Evolutionary conservation across 2,113 vertebrate species (phyloP), one percentile per base, ranked within the genome.

Genomic region (Myotis lucifugus): DNA sequence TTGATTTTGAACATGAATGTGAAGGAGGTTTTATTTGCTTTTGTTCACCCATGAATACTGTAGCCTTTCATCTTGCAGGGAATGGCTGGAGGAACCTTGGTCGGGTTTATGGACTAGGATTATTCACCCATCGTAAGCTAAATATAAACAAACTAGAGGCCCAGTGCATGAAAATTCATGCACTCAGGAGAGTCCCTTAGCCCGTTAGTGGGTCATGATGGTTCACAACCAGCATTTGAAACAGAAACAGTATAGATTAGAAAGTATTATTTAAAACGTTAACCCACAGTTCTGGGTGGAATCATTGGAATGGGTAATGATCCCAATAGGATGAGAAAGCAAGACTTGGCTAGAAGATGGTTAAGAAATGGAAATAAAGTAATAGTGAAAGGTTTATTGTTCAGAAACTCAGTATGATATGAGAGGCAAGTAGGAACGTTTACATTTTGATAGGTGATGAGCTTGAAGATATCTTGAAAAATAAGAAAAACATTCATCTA

Each of bases 241-340:
- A 86, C 6, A 84, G 46, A 96, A 90, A 84, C 50, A 64, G 61
- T 83, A n/a, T 23, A 89, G 70, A 48, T 70, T 25, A 37, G 50
- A 95, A 95, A 74, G 54, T 91, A 85, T 42, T 76, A 19, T 72
- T 81, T 87, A 87, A 91, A 42, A 70, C 23, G 27, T 52, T 74
- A 72, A 77, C 37, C 23, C 52, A 32, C 15, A 70, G 7, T 83
- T 85, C 74, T 92, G 5, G 3, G 25, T 66, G 32, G 88, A 54
- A 91, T 70, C 64, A 48, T 21, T 56, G 69, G 12, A 52, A 64
- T 76, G 11, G 40, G 18, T 66, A 61, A 61, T 88, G 61, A 74
- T 86, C 56, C 54, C 78, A 21, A 52, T 77, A 91, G 56, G 50
- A 81, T 37, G 32, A 61, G 32, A 95, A 92, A 54, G 19, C 72